Base-by-base conservation (phyloP, 2,113 vertebrate species). In the Orientallactaga bullata region DNA sequence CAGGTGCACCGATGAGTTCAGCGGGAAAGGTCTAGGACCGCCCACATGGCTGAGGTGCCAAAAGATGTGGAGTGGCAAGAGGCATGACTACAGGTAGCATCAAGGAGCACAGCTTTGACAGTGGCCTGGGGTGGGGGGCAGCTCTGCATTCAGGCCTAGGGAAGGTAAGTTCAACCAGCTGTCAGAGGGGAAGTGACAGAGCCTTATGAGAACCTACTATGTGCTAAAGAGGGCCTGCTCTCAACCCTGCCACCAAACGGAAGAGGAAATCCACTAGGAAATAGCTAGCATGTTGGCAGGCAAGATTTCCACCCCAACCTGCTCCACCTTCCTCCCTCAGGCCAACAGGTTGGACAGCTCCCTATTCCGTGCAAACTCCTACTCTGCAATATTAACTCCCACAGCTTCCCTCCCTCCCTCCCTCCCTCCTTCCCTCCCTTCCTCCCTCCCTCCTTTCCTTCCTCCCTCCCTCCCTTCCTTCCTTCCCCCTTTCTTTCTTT, bases 81-180 rank as follows among this genome's bases (percentile, higher is more conserved):
- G 16, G 20, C 58, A 26, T 39, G 71, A 28, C 28, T 81, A 21
- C n/a, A 55, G 47, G 23, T 68, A 61, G n/a, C 51, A 63, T 66
- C 80, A 15, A 55, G 13, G 61, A 10, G 3, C 17, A 39, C 2
- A 7, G 35, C 66, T 10, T 13, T 51, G 68, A 30, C n/a, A 58
- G 61, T 72, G 79, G 28, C 24, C 69, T 30, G 58, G 77, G 8
- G 5, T 47, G 5, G 65, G 42, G 61, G 77, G 35, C 42, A 32
- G 63, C 51, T 58, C 72, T 84, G 23, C 81, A n/a, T 37, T 7
- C 13, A 24, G 73, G n/a, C 85, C 30, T n/a, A 71, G 51, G 5
- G 47, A 68, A 95, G 72, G 37, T 85, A 80, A 87, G 58, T 74
- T 93, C 37, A 55, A 55, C 55, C 55, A n/a, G 88, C 39, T 42